Base-by-base conservation (phyloP, 2,888 invertebrate genomes). In the Opisthograptis luteolata region DNA sequence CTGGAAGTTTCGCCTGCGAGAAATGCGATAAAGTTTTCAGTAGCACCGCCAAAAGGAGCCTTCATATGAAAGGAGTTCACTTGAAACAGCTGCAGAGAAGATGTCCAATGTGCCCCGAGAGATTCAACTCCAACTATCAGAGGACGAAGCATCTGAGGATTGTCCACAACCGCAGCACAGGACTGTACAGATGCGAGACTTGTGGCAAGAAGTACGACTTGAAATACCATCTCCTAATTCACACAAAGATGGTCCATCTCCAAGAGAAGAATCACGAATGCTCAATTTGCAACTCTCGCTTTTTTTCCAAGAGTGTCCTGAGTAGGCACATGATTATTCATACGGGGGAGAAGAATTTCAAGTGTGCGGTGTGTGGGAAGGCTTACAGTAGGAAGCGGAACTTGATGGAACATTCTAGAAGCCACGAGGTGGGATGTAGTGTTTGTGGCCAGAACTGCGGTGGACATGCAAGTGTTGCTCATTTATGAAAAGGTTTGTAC, bases 261-360 rank as follows among this genome's bases (percentile, higher is more conserved):
- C 84, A 84, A 53, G 88, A 87, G 41, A 66, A 79, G 15, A 87
- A 86, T 49, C 72, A 81, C 1, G 82, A 84, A 40, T 87, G 88
- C 51, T 53, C 56, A 0, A 52, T 83, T 1, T 88, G 88, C 40
- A 73, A 74, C 44, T 73, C 81, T 0, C 69, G 82, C 42, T 88
- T 87, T 54, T 86, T 85, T 52, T 78, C 82, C 0, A 87, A 83
- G 45, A 77, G 81, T 35, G 73, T 83, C 39, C 70, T 92, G 0
- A 82, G 86, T 0, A 79, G 89, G 8, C 92, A 92, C 28, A 90
- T 91, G 88, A 62, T 87, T 2, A 84, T 84, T 8, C 92, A 92
- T 44, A 88, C 88, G 0, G 91, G 90, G 0, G 90, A 91, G 28
- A 87, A 87, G 39, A 91, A 82, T 50, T 91, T 83, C 28, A 86